Evolutionary conservation across 2,888 invertebrate genomes (phyloP).

Genomic region (Dusona sp.): DNA sequence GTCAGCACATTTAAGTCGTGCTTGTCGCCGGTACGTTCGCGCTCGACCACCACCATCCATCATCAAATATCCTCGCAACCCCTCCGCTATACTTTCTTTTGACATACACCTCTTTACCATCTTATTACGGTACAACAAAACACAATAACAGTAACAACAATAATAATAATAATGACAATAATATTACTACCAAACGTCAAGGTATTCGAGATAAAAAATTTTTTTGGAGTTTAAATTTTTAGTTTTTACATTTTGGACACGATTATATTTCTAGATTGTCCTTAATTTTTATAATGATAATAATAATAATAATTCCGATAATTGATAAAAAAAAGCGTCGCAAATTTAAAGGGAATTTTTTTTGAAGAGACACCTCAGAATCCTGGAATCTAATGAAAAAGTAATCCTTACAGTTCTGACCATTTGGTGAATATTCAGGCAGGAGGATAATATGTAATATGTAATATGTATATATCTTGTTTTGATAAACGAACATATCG

Average conservation of each 20-base stretch:
- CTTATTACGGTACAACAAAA: not conserved
- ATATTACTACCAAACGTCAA: too few species aligned
- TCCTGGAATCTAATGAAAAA: not conserved
- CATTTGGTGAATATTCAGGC: constrained; percentile 16
- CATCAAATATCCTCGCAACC: constrained; percentile 41
- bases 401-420: not conserved
- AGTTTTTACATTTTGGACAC: too few species aligned
- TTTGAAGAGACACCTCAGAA: not conserved
- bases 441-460: constrained; percentile 8
- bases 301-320: not conserved
- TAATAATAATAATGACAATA: too few species aligned
- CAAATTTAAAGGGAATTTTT: not conserved
- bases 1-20: constrained; percentile 83
- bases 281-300: too few species aligned
- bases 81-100: constrained; percentile 27
- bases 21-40: constrained; percentile 60
- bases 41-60: constrained; percentile 28
- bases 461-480: not conserved
- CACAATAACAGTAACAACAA: not conserved
- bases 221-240: too few species aligned
- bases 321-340: not conserved
- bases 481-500: not conserved
- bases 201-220: too few species aligned
- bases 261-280: not conserved
- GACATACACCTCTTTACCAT: constrained; percentile 55